Conservation (phyloP, 2,888 invertebrate genomes). For the Pseudanteris insignis region DNA sequence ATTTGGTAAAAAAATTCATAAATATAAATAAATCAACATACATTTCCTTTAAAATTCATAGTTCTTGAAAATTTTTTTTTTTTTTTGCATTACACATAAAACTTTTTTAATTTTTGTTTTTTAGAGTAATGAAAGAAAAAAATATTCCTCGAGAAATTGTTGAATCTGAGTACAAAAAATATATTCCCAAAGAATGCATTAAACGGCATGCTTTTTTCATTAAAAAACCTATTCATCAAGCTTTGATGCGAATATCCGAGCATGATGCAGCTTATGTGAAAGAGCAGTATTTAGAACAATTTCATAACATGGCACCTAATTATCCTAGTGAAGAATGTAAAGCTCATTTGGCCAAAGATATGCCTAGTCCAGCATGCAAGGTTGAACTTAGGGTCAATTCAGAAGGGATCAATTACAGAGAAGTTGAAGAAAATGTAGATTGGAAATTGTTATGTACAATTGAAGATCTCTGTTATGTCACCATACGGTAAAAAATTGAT, state of each 20-base stretch:
- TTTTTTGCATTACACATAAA: too few relatives aligned
- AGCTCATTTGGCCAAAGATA: slow-evolving; percentile 73
- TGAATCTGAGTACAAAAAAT: slow-evolving; percentile 82
- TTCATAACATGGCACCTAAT: slow-evolving; percentile 82
- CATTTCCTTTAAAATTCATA: too few relatives aligned
- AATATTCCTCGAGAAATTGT: slow-evolving; percentile 74
- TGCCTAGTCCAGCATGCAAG: slow-evolving; percentile 80
- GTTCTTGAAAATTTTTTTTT: too few relatives aligned
- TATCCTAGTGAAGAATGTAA: slow-evolving; percentile 81
- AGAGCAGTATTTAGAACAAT: slow-evolving; percentile 81
- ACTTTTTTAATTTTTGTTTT: too few relatives aligned
- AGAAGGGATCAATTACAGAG: slow-evolving; percentile 55
- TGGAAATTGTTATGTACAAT: slow-evolving; percentile 74
- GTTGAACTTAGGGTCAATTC: slow-evolving; percentile 67
- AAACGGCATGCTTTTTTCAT: slow-evolving; percentile 80
- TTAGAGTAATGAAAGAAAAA: slow-evolving; percentile 83
- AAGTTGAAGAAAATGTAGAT: slow-evolving; percentile 47
- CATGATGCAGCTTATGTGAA: slow-evolving; percentile 78
- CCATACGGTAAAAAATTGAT: slow-evolving; percentile 72
- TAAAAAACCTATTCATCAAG: slow-evolving; percentile 78
- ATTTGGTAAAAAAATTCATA: too few relatives aligned
- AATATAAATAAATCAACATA: too few relatives aligned
- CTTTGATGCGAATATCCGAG: slow-evolving; percentile 71
- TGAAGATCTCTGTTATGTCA: slow-evolving; percentile 85
- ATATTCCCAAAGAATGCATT: slow-evolving; percentile 82